Base-by-base conservation (phyloP, 2,888 invertebrate species). In the Abscondita cerata region DNA sequence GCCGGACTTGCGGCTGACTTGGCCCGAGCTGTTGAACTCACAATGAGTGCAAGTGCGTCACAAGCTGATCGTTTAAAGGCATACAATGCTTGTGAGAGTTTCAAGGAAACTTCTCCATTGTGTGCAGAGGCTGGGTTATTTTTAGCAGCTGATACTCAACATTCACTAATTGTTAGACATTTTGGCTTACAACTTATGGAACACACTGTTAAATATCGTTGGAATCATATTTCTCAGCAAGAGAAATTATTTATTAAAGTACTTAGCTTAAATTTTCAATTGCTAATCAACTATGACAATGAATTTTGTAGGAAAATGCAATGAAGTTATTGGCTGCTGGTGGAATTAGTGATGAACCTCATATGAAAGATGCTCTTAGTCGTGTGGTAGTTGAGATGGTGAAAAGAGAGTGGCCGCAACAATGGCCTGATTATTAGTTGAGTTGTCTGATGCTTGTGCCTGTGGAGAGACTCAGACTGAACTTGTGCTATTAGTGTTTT, bases 341-440 rank as follows among this genome's bases (percentile, higher is more conserved):
- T 60, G 92, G 92, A 9, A 89, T 92, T 16, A 85, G 90, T 47
- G 86, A 87, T 65, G 88, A 88, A 68, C 86, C 87, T 9, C 93
- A 93, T 73, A 86, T 94, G 70, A 93, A 94, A 78, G 93, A 94
- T 78, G 94, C 92, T 1, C 79, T 93, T 1, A 92, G 95, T 11
- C 85, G 96, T 48, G 91, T 96, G n/a, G 89, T 97, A 54, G 97
- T 98, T 0, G 97, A 98, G 82, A 95, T 98, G 90, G 92, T 95
- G 54, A 97, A 97, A 76, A 85, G 97, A 8, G 97, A 97, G 78
- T 98, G 97, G 98, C 98, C 98, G 0, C 97, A 97, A 76, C 93
- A 96, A 68, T 98, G 97, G 97, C 92, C 95, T 0, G 92, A 0
- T 80, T 98, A 31, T 80, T 97, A 25, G 83, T 87, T 0, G 96